Base-by-base conservation (phyloP, 2,797 vertebrate genomes). In the Neostethus bicornis region DNA sequence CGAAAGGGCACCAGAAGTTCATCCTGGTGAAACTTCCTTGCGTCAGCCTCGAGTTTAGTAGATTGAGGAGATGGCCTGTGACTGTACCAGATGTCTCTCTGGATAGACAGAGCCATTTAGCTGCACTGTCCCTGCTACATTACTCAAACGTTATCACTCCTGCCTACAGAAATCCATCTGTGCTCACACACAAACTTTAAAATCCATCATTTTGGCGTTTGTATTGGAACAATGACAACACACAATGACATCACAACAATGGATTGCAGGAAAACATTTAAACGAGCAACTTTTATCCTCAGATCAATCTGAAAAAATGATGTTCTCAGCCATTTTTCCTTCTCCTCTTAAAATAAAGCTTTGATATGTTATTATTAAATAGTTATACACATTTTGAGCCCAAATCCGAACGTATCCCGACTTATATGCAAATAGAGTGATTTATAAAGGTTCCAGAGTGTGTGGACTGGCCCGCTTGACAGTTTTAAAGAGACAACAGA, bases 131-230 rank as follows among this genome's bases (percentile, higher is more conserved):
- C 51, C 62, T 65, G 73, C 75, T 46, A 67, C 83, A 80, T 85
- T 76, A 83, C 80, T 88, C 84, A 85, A 81, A 84, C 63, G 66
- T 84, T 80, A 87, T 86, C 71, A 52, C 83, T 68, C 56, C 51
- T 76, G 77, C 73, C 61, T 69, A 70, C 79, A 79, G 85, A 83
- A 80, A 88, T 86, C 84, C 81, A 81, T 87, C 85, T 83, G 77
- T 74, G 71, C 72, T 67, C 75, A 56, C 60, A 42, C 38, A 29
- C 75, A 69, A 77, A 84, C 77, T 72, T 65, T 57, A 64, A 76
- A 71, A 88, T 88, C 78, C 77, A 79, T 86, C 82, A 82, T 75
- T 67, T 59, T 70, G 81, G 82, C 84, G 73, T 61, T 44, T 53
- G 69, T 77, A 83, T 82, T 76, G 79, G 86, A 87, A 85, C 81